These are phyloP conservation scores for Brachyptera risi DNA, from an alignment of 2,888 invertebrate species.

Conservation along the genomic window DNA sequence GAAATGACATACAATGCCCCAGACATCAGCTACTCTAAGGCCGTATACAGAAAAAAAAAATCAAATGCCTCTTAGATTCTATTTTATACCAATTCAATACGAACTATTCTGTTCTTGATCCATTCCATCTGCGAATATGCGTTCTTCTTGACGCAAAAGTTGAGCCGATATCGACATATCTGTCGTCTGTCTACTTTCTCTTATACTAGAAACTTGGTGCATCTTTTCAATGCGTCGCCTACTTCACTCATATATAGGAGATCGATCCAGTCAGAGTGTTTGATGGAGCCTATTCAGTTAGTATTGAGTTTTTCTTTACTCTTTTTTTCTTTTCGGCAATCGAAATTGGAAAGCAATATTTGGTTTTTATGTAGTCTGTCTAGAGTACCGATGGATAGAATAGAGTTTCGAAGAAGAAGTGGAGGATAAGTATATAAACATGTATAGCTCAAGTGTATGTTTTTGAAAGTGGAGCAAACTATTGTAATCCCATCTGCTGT, in stretches of 20 bases:
- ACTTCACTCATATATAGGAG: not conserved
- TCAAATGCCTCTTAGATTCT: too few relatives aligned
- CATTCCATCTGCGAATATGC: not conserved
- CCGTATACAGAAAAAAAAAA: too few relatives aligned
- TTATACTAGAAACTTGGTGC: not conserved
- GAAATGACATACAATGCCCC: too few relatives aligned
- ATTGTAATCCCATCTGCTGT: conserved; percentile 16
- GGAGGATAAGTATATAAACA: conserved; percentile 21
- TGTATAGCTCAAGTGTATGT: conserved; percentile 14
- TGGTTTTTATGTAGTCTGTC: conserved; percentile 12
- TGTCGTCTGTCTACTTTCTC: not conserved
- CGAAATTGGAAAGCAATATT: conserved; percentile 22
- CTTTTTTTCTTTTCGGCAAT: too few relatives aligned
- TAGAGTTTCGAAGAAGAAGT: conserved; percentile 6
- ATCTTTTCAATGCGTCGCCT: conserved; percentile 10
- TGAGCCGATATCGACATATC: conserved; percentile 15
- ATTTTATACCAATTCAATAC: too few relatives aligned
- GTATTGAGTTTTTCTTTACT: conserved; percentile 18
- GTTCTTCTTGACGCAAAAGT: not conserved
- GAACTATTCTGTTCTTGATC: conserved; percentile 4
- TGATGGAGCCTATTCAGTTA: conserved; percentile 18
- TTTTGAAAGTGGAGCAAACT: conserved; percentile 11
- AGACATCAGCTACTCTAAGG: too few relatives aligned
- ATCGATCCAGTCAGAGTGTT: conserved; percentile 9
- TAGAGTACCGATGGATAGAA: conserved; percentile 2